Evolutionary conservation across 2,888 invertebrate species (phyloP), one percentile per base, ranked within the genome.

Genomic region (Dynastes hyllus): DNA sequence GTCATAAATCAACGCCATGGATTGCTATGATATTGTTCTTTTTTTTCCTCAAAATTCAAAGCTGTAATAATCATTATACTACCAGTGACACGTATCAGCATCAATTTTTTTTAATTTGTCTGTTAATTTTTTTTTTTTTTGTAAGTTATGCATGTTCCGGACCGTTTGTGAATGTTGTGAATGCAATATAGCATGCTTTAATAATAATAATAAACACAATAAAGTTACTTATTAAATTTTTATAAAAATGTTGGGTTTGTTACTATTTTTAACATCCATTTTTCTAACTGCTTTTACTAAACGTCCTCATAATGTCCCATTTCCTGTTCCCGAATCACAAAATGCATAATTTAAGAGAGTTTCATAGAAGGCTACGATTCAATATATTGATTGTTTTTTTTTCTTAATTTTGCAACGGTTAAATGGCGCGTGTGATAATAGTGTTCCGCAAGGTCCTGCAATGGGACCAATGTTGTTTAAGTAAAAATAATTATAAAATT

Each of bases 171-270:
- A 45, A 45, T 80, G 76, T 71, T 77, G 78, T 81, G 80, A 81
- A 76, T 80, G 69, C 79, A 78, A 16, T 45, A 45, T 53, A 53
- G 83, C 82, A 83, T 83, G 83, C 82, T 76, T 77, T 40, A 53
- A 16, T 16, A 16, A 53, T 55, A 73, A 45, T 16, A 27, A 22
- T 22, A 61, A 61, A 61, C 9, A 77, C 79, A 80, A 81, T 81
- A 83, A 81, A 79, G 70, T 71, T 45, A 53, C 45, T 76, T 78
- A 78, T 61, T 73, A n/a, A 73, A 73, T 13, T 45, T 11, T 40
- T 40, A 73, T 27, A 69, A 76, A 78, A 53, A 71, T 80, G 71
- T 80, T 77, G 78, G 77, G 79, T 82, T 80, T 82, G 80, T 81
- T 82, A 80, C 78, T 78, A 67, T 67, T 78, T 79, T 61, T 61